Evolutionary conservation across 37 sponge, comb jelly and placozoan species (phyloP).

Genomic region (Cladorhizidae sp.): DNA sequence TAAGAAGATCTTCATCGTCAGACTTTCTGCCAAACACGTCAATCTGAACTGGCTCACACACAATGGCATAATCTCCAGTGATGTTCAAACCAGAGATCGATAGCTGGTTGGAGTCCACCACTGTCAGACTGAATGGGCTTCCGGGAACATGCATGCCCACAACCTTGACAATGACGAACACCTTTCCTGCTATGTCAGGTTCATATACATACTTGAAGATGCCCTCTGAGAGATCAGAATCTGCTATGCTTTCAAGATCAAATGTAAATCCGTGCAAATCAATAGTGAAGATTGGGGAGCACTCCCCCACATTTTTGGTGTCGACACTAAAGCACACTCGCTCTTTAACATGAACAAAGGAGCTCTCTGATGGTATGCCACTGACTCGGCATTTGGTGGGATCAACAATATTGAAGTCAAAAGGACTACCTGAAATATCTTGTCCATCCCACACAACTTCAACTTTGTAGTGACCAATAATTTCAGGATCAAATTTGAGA

Average conservation of each 20-base stretch:
- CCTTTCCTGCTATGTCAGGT: constrained; percentile 18
- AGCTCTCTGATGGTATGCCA: constrained; percentile 38
- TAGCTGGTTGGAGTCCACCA: constrained; percentile 47
- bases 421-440: constrained; percentile 78
- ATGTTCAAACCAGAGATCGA: constrained; percentile 36
- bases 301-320: constrained; percentile 43
- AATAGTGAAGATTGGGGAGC: constrained; percentile 32
- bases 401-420: constrained; percentile 69
- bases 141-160: constrained; percentile 32
- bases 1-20: constrained; percentile 32
- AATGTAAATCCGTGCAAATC: background rate
- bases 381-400: constrained; percentile 57
- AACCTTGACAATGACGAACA: constrained; percentile 33
- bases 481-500: constrained; percentile 49
- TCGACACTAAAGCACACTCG: constrained; percentile 47
- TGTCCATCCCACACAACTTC: constrained; percentile 41
- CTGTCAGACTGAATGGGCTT: constrained; percentile 56
- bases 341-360: constrained; percentile 7
- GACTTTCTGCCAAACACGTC: constrained; percentile 44
- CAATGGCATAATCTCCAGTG: constrained; percentile 50
- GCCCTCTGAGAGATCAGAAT: background rate
- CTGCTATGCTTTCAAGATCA: background rate
- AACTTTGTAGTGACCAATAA: constrained; percentile 63
- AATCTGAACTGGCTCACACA: constrained; percentile 64
- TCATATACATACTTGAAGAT: constrained; percentile 27